Percentiles rank a stretch among this genome's conserved stretches.
These are phyloP conservation scores for Puntigrus tetrazona DNA, from an alignment of 2,113 vertebrate genomes.

Conservation along the genomic window DNA sequence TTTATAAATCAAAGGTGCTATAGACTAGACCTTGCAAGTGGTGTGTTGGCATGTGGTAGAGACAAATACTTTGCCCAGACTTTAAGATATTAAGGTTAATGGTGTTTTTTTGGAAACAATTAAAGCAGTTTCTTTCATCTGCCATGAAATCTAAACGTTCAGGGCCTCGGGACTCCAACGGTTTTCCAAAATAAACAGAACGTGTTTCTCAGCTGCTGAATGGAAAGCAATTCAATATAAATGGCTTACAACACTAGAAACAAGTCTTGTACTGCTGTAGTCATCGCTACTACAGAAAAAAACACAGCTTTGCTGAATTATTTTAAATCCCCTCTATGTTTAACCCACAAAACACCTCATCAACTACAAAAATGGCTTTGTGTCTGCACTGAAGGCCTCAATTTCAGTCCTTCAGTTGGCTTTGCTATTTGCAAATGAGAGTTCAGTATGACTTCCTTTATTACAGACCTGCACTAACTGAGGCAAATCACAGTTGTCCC, in stretches of 20 bases:
- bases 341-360: slow-evolving; percentile 47
- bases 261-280: background rate
- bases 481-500: slow-evolving; percentile 28
- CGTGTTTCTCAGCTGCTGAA: slow-evolving; percentile 30
- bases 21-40: background rate
- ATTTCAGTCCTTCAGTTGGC: background rate
- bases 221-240: slow-evolving; percentile 37
- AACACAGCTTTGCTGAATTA: slow-evolving; percentile 31
- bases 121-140: slow-evolving; percentile 40
- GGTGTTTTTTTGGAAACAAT: slow-evolving; percentile 32
- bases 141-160: slow-evolving; percentile 45
- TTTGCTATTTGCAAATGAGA: slow-evolving; percentile 3
- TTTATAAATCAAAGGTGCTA: slow-evolving; percentile 16
- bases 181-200: slow-evolving; percentile 51
- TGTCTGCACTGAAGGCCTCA: slow-evolving; percentile 21
- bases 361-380: slow-evolving; percentile 27
- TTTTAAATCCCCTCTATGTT: slow-evolving; percentile 39
- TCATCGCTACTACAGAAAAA: slow-evolving; percentile 19
- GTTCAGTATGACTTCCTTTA: slow-evolving; percentile 9
- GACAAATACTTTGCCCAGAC: slow-evolving; percentile 25
- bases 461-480: slow-evolving; percentile 31
- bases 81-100: slow-evolving; percentile 29
- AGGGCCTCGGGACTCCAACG: slow-evolving; percentile 22
- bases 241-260: background rate
- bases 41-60: background rate